A percentile compares a stretch with the other conserved stretches of the same genome.
These are phyloP conservation scores for Cichladusa arquata DNA, from an alignment of 2,113 vertebrate species.

Conservation along the genomic window DNA sequence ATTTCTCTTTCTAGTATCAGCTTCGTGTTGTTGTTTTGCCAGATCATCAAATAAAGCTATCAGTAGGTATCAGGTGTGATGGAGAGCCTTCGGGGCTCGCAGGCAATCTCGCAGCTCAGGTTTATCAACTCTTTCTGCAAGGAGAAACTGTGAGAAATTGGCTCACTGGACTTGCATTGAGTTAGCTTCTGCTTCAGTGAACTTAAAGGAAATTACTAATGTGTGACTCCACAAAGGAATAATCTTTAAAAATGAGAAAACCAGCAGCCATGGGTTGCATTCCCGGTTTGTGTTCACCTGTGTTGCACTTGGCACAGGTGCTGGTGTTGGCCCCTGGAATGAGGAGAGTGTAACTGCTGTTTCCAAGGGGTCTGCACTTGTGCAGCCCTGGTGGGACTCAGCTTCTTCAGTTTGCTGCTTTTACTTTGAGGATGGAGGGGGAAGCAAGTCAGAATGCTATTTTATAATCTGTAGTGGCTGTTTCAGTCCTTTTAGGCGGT, in stretches of 20 bases:
- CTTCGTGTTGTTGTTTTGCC: slow-evolving; percentile 31
- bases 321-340: not conserved
- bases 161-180: not conserved
- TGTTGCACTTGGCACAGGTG: not conserved
- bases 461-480: not conserved
- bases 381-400: not conserved
- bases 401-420: not conserved
- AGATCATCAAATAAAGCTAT: slow-evolving; percentile 13
- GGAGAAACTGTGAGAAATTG: slow-evolving; percentile 43
- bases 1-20: slow-evolving; percentile 42
- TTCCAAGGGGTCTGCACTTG: fast-evolving
- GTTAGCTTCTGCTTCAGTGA: slow-evolving; percentile 40
- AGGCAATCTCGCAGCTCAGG: slow-evolving; percentile 30
- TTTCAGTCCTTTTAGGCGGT: not conserved
- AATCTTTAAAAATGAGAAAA: not conserved
- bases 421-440: not conserved
- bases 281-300: not conserved
- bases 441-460: not conserved
- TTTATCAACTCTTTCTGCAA: slow-evolving; percentile 10
- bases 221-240: slow-evolving; percentile 12
- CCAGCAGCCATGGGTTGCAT: not conserved
- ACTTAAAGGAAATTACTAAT: slow-evolving; percentile 32
- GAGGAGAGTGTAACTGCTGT: not conserved
- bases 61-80: slow-evolving; percentile 12
- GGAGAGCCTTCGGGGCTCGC: not conserved